Base-by-base conservation (phyloP, 2,888 invertebrate species). In the Cataglyphis rosenhaueri region DNA sequence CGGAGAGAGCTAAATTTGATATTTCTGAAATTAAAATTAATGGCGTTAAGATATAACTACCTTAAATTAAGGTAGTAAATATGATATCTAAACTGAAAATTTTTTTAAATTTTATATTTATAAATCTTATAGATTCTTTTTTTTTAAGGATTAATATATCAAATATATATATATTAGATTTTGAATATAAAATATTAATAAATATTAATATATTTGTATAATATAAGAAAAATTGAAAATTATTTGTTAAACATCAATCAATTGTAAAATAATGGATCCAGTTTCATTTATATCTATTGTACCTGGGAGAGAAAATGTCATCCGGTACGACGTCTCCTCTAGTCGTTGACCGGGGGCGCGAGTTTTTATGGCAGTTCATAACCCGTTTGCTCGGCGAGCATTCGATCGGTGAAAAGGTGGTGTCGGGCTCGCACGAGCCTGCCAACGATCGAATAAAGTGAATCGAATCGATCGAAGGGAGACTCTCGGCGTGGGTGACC, bases 381-480 rank as follows among this genome's bases (percentile, higher is more conserved):
- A 68, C 57, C 52, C 35, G 64, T 71, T 52, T 74, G 74, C 35
- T 32, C 81, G 55, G 55, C 21, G 25, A 57, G 38, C 57, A 62
- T 59, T 82, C 85, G 75, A 71, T 85, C 41, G 52, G 62, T 70
- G 32, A 59, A 59, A 73, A 85, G 38, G 48, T 71, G 52, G 64
- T 65, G 75, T 29, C 82, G 32, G 12, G 25, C 81, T 82, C 74
- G 70, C 38, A 78, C 74, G 55, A 86, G 44, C 52, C 70, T 32
- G 55, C 61, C 12, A 55, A 76, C 85, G 87, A 88, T 87, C 84
- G 84, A 88, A 85, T 89, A 86, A 89, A 89, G 73, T 88, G 87
- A 90, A 88, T 90, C 59, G 44, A 59, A 6, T 85, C 85, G 85
- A 81, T 71, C 75, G 70, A 35, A 71, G 74, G 35, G 65, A 15